Base-by-base conservation (phyloP, 2,797 vertebrate species). In the Hirundo rustica region DNA sequence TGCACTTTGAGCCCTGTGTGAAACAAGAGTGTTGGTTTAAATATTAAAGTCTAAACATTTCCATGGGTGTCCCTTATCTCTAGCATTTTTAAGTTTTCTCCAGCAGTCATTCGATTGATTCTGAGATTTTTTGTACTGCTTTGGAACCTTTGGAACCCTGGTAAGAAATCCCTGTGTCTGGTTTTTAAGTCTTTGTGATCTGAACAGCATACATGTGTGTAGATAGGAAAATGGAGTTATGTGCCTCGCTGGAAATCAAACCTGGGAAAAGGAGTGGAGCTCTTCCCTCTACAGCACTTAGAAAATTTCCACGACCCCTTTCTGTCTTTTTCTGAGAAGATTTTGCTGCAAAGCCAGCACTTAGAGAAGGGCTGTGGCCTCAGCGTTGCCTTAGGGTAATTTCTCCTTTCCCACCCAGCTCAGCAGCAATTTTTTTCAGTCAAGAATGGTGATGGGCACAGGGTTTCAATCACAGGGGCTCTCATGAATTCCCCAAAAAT, bases 391-490 rank as follows among this genome's bases (percentile, higher is more conserved):
- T 94, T 88, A 71, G 79, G 78, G 30, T 58, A 15, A 70, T 95
- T 97, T 85, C 77, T 92, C 70, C 62, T 92, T 93, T 89, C 66
- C 54, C 66, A 15, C 42, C 42, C 32, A 93, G 20, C 26, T 94
- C 83, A 76, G 62, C 25, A 68, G 23, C 10, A 30, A 89, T n/a
- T 1, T 8, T 38, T 64, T 88, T 53, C 19, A 30, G 36, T 7
- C 14, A 12, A 38, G 75, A 61, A 25, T 4, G 8, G 32, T 87
- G 71, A 75, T 75, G 72, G 84, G 78, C 62, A 14, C 22, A 36
- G 64, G 75, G 26, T 73, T 48, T 68, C 51, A 80, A 80, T 64
- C 48, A 67, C 5, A 72, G 57, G 47, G 62, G 60, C n/a, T 50
- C n/a, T 2, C 4, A 34, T 55, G 36, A 94, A 18, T 61, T 57